Conservation (phyloP, 2,113 vertebrate species). For the Aspiorhynchus laticeps region DNA sequence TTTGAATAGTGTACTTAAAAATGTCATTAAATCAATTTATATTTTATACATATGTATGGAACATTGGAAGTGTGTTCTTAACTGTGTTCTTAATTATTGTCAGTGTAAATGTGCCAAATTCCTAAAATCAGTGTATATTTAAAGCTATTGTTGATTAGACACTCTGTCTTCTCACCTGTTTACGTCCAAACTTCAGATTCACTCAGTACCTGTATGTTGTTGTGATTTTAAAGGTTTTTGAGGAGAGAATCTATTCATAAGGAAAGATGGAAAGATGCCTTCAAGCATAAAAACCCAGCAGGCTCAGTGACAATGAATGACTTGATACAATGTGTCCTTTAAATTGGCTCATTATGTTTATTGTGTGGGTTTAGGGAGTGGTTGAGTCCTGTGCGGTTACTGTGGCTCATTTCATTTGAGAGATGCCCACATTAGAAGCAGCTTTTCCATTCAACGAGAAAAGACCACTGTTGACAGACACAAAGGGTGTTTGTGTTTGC, state of each 20-base stretch:
- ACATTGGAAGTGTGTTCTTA: neutral
- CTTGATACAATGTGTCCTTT: conserved; percentile 44
- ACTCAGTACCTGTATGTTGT: neutral
- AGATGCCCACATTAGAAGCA: conserved; percentile 54
- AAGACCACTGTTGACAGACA: conserved; percentile 58
- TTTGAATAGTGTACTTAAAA: neutral
- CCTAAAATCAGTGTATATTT: neutral
- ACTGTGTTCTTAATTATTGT: neutral
- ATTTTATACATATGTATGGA: neutral
- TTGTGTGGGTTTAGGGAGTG: conserved; percentile 38
- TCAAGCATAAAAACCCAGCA: neutral
- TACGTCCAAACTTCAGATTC: neutral
- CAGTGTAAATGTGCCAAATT: neutral
- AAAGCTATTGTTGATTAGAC: neutral
- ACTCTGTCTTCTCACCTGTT: neutral
- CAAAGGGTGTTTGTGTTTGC: conserved; percentile 57
- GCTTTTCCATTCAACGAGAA: conserved; percentile 45
- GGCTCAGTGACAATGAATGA: conserved; percentile 24
- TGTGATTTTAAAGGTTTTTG: neutral
- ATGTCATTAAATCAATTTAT: neutral
- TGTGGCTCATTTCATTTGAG: conserved; percentile 49
- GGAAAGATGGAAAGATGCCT: conserved; percentile 1
- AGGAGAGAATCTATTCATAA: neutral
- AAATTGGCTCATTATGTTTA: conserved; percentile 23
- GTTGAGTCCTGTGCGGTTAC: conserved; percentile 45